These are phyloP conservation scores for Hartigia nigra DNA, from an alignment of 2,888 invertebrate species.

Conservation along the genomic window DNA sequence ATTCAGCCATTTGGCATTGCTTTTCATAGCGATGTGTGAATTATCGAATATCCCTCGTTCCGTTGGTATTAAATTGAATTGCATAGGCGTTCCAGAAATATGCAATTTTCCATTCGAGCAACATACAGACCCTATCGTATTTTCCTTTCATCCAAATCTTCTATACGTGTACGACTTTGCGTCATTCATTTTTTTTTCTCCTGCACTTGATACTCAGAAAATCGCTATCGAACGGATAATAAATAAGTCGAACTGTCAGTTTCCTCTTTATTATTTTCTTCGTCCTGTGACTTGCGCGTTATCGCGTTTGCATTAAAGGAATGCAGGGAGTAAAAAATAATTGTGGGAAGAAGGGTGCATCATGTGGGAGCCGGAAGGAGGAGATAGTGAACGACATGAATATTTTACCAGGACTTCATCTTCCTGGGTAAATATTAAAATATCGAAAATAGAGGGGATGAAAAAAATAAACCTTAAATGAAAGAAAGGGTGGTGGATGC, in stretches of 20 bases:
- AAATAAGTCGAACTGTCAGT: background rate
- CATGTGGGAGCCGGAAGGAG: background rate
- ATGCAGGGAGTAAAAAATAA: background rate
- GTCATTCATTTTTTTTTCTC: background rate
- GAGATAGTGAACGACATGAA: conserved; percentile 38
- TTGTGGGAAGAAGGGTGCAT: conserved; percentile 6
- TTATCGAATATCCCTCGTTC: too few relatives aligned
- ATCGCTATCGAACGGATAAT: background rate
- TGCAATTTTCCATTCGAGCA: background rate
- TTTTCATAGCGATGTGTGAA: too few relatives aligned
- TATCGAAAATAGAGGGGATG: conserved; percentile 41
- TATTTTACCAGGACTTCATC: conserved; percentile 51
- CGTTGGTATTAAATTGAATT: background rate
- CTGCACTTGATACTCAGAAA: background rate
- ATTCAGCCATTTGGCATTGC: background rate
- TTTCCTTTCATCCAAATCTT: background rate
- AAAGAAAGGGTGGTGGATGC: conserved; percentile 27
- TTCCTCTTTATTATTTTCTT: background rate
- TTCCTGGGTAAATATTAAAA: conserved; percentile 53
- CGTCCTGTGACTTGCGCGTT: background rate
- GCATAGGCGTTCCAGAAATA: background rate
- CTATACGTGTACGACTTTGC: background rate
- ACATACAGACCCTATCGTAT: background rate
- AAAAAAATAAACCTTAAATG: conserved; percentile 28
- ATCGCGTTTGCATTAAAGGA: background rate